Base-by-base conservation (phyloP, 2,797 vertebrate species). In the Notolabrus celidotus region DNA sequence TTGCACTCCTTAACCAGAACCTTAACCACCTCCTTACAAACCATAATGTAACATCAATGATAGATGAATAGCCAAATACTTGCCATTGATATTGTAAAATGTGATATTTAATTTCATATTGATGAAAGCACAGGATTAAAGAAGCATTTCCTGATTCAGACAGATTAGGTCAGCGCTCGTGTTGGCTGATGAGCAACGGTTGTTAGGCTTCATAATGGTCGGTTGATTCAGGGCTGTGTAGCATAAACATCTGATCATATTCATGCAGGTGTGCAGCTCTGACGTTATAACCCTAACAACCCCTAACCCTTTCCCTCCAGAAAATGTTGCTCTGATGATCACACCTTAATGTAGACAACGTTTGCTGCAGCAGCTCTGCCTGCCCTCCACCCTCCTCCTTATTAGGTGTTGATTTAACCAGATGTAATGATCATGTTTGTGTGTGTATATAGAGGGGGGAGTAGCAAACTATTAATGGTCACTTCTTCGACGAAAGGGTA, bases 211-310 rank as follows among this genome's bases (percentile, higher is more conserved):
- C 22, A 6, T 20, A 27, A 10, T 17, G 7, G 42, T 7, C 49
- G 27, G 38, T 38, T 64, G 14, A 58, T 45, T 58, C 16, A 22
- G 31, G 52, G 39, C 46, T 39, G 38, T 17, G 38, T 20, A 49
- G 4, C 67, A 10, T 20, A 16, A 47, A 36, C 15, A 46, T 38
- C 61, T 54, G 52, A 31, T 39, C 23, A 64, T 23, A 45, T 53
- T 31, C 31, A 52, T 22, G 31, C 47, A 43, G 52, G 34, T 36
- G 36, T 19, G 11, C 51, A 50, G 10, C 20, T 1, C 16, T 2
- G 41, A 53, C 20, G 41, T 33, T 11, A 29, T 29, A 71, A 50
- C 23, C 33, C 41, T 20, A 7, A 41, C 7, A 43, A 17, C n/a
- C n/a, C 17, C n/a, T 43, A 10, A 43, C 17, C 39, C 19, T 23